phyloP scores from a whole-genome alignment of 2,888 invertebrate genomes.

The Helobdella robusta region DNA sequence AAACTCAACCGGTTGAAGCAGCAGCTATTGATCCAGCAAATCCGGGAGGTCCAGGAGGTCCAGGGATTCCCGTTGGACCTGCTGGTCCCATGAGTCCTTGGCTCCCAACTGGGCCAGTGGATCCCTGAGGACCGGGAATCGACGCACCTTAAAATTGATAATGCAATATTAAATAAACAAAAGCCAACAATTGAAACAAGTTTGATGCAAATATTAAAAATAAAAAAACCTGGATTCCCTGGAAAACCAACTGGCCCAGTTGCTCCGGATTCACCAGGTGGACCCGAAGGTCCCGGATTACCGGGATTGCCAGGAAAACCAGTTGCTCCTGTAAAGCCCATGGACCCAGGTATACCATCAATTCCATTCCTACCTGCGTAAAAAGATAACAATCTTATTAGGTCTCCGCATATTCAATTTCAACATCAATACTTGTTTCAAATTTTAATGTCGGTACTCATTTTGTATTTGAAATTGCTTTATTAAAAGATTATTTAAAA shows the following conservation, averaged over 20 bases:
- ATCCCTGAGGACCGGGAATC: slow-evolving; percentile 17
- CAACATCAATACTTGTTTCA: no score
- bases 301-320: not conserved
- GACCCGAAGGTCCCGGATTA: not conserved
- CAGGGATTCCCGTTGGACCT: slow-evolving; percentile 40
- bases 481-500: no score
- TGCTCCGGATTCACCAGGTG: slow-evolving; percentile 3
- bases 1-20: not conserved
- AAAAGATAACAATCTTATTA: no score
- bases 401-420: no score
- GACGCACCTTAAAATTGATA: not conserved
- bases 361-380: not conserved
- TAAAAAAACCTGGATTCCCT: not conserved
- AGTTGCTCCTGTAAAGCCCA: not conserved
- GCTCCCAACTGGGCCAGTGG: slow-evolving; percentile 15
- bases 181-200: not conserved
- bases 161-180: not conserved
- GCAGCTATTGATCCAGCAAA: slow-evolving; percentile 19
- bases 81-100: slow-evolving; percentile 18
- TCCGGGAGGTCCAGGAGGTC: slow-evolving; percentile 40
- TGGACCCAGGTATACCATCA: not conserved
- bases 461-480: no score
- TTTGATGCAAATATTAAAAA: not conserved
- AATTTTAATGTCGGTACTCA: no score
- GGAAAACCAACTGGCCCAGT: slow-evolving; percentile 8